These are phyloP conservation scores for Canis aureus DNA, from an alignment of 2,113 vertebrate species.

Conservation along the genomic window DNA sequence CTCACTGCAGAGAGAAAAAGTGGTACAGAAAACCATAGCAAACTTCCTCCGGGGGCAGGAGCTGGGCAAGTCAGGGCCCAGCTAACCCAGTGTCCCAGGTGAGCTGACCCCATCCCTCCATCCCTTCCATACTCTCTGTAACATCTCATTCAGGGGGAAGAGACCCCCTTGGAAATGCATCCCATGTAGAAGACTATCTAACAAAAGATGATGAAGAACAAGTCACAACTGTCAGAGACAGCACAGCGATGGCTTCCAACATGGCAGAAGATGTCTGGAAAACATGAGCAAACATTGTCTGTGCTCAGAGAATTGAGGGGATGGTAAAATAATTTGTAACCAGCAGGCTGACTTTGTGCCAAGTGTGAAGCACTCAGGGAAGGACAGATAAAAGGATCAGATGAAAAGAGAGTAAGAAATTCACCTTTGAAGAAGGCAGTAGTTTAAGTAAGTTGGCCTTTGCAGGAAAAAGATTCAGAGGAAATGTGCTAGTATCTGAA, in stretches of 20 bases:
- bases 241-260: rapidly evolving
- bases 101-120: not conserved
- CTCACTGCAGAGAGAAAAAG: no score
- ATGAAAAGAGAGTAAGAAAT: not conserved
- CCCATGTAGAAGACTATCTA: not conserved
- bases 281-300: not conserved
- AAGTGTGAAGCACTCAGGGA: rapidly evolving
- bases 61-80: not conserved
- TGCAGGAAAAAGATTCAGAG: not conserved
- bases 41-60: rapidly evolving
- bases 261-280: not conserved
- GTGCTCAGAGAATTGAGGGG: no score
- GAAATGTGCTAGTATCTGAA: not conserved
- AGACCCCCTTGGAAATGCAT: not conserved
- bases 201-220: not conserved
- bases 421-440: not conserved
- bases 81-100: no score
- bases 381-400: no score
- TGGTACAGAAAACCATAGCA: not conserved
- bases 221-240: no score
- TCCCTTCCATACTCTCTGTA: not conserved
- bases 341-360: not conserved
- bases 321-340: rapidly evolving
- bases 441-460: not conserved
- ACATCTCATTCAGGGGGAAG: no score